These are phyloP conservation scores for Pristis pectinata DNA, from an alignment of 2,797 vertebrate species.

Conservation along the genomic window DNA sequence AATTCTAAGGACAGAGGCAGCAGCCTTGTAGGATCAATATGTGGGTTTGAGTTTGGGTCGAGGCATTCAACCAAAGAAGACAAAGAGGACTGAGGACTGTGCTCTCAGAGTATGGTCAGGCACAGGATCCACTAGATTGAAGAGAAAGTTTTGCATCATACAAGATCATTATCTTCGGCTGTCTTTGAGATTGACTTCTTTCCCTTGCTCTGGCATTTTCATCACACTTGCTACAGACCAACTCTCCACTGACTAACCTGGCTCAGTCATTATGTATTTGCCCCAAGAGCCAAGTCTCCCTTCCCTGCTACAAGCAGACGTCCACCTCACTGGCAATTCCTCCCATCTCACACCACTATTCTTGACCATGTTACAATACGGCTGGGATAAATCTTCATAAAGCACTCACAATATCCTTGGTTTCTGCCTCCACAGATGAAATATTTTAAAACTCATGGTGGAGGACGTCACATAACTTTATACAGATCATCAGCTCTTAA, in stretches of 20 bases:
- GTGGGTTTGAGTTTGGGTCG: too few relatives aligned
- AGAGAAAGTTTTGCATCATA: not conserved
- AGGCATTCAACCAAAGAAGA: not conserved
- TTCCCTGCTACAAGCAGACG: too few relatives aligned
- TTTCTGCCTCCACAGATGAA: not conserved
- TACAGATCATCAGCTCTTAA: not conserved
- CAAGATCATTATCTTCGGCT: not conserved
- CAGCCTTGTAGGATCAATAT: not conserved
- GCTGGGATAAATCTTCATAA: not conserved
- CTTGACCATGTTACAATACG: not conserved
- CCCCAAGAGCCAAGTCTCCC: too few relatives aligned
- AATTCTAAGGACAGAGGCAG: not conserved
- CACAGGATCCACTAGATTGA: not conserved
- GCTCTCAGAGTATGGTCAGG: not conserved
- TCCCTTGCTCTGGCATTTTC: too few relatives aligned
- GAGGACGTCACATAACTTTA: not conserved
- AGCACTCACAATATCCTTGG: not conserved
- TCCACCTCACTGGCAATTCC: too few relatives aligned
- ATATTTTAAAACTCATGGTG: not conserved
- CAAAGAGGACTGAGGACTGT: too few relatives aligned
- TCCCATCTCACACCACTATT: too few relatives aligned
- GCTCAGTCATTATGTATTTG: too few relatives aligned
- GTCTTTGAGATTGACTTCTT: too few relatives aligned
- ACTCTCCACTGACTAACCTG: too few relatives aligned
- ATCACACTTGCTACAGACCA: too few relatives aligned